A percentile compares a stretch with the other conserved stretches of the same genome.
phyloP scores from a whole-genome alignment of 2,797 vertebrate species.

The Xyrichtys novacula region DNA sequence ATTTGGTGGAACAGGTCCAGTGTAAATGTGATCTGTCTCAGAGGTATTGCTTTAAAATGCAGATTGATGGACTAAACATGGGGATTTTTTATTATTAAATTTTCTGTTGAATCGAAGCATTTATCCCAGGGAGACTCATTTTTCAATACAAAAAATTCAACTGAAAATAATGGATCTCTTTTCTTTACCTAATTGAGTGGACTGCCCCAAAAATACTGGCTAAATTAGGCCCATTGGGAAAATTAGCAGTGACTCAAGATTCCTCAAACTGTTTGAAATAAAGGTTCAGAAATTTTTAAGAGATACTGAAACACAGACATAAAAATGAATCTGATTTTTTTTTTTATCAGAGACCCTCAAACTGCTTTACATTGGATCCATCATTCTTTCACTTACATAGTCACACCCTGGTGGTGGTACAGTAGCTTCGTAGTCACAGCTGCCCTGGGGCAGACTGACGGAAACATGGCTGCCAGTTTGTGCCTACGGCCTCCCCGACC shows the following conservation, averaged over 20 bases:
- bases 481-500: no score
- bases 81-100: slow-evolving; percentile 36
- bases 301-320: slow-evolving; percentile 69
- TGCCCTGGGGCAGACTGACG: no score
- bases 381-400: no score
- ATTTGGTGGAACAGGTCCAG: slow-evolving; percentile 4
- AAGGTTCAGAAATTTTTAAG: slow-evolving; percentile 59
- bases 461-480: no score
- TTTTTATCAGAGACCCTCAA: no score
- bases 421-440: no score
- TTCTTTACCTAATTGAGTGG: slow-evolving; percentile 54
- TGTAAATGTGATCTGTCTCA: slow-evolving; percentile 30
- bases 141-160: slow-evolving; percentile 42
- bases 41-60: slow-evolving; percentile 13
- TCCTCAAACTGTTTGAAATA: slow-evolving; percentile 73
- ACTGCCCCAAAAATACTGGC: slow-evolving; percentile 60
- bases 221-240: slow-evolving; percentile 84
- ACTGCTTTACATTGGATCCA: no score
- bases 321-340: no score
- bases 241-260: slow-evolving; percentile 77
- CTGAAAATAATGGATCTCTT: slow-evolving; percentile 66
- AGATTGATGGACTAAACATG: neutral
- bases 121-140: slow-evolving; percentile 30
- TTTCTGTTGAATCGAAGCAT: slow-evolving; percentile 28
- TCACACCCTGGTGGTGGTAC: no score